Base-by-base conservation (phyloP, 2,888 invertebrate genomes). In the Orthosia gracilis region DNA sequence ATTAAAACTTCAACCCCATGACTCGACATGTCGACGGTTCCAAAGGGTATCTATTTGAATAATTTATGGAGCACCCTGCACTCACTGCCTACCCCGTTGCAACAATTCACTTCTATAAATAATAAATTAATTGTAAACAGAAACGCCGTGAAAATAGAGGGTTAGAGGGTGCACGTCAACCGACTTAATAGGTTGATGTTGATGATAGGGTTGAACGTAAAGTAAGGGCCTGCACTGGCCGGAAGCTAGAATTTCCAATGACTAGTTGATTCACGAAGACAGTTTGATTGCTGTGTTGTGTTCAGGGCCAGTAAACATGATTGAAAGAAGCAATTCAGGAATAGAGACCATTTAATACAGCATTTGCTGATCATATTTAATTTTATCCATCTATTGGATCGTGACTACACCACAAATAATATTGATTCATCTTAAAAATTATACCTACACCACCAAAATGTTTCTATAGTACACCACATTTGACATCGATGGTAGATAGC, bases 31-130 rank as follows among this genome's bases (percentile, higher is more conserved):
- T 26, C 9, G 3, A 52, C 21, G 4, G n/a, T n/a, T n/a, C 17
- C 7, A n/a, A 63, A 23, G 47, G 31, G 12, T 3, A 12, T 7
- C 13, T 18, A 31, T 2, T 31, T 62, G 17, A 55, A 63, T 62
- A 54, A 62, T 73, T 31, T 15, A 55, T 40, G 17, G 5, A 21
- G 23, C 17, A 63, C 12, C 23, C 40, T n/a, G 12, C 11, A 17
- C 13, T 49, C n/a, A 45, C 15, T 18, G 9, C 49, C 2, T 23
- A 1, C 45, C 9, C 15, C 18, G 3, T 9, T 40, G 55, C 76
- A 57, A 57, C 50, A 54, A 49, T 21, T 49, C 21, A 15, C 23
- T 17, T 55, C 15, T 18, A 70, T 54, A 45, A 69, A 70, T 54
- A 45, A 69, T 54, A 15, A 54, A 70, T 55, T 9, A 2, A 40